Conservation (phyloP, 2,888 invertebrate species). For the Ectemnius cavifrons region DNA sequence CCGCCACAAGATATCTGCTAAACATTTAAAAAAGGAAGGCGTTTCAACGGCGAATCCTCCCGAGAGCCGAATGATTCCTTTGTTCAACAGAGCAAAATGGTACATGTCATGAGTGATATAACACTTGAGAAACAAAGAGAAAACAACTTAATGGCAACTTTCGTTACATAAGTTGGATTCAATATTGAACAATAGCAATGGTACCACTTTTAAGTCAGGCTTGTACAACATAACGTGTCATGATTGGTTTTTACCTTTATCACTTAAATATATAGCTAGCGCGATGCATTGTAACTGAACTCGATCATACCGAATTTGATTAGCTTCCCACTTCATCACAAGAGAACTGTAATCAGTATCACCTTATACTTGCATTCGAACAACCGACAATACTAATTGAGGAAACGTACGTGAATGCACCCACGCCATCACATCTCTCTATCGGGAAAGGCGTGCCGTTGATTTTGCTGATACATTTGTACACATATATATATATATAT, state of each 20-base stretch:
- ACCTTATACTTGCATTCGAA: constrained; percentile 48
- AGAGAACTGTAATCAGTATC: constrained; percentile 20
- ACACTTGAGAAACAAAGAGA: background rate
- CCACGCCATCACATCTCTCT: constrained; percentile 14
- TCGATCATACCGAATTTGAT: constrained; percentile 27
- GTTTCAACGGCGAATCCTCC: constrained; percentile 24
- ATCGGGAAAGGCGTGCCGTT: constrained; percentile 17
- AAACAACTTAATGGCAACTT: background rate
- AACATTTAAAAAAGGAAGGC: constrained; percentile 42
- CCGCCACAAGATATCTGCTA: constrained; percentile 50
- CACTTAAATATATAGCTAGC: constrained; percentile 11
- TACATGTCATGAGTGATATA: background rate
- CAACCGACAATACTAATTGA: constrained; percentile 47
- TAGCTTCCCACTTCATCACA: constrained; percentile 14
- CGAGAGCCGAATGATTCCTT: constrained; percentile 4
- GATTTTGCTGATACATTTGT: too few species aligned
- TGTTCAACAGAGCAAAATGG: background rate
- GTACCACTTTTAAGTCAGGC: constrained; percentile 32
- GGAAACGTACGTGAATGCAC: constrained; percentile 53
- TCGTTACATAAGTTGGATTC: constrained; percentile 8
- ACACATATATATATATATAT: constrained; percentile 16
- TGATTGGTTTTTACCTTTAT: constrained; percentile 13
- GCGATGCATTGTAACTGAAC: constrained; percentile 23
- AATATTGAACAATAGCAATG: constrained; percentile 31
- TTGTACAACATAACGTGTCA: constrained; percentile 22